phyloP scores from a whole-genome alignment of 2,797 vertebrate species.

The Cichlasoma orientale region DNA sequence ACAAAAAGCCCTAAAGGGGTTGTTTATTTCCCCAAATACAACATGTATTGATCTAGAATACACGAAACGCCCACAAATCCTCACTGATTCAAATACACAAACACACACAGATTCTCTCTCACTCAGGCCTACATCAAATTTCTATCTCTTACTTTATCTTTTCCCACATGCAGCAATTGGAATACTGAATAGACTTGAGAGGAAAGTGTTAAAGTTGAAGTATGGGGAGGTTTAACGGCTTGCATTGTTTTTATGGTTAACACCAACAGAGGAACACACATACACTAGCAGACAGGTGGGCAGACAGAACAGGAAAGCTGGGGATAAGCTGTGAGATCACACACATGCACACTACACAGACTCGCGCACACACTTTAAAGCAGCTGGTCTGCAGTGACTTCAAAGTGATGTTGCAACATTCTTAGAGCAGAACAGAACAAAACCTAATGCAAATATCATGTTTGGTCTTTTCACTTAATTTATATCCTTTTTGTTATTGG shows the following conservation, averaged over 20 bases:
- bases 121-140: slow-evolving; percentile 21
- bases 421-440: slow-evolving; percentile 14
- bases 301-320: slow-evolving; percentile 41
- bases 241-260: slow-evolving; percentile 67
- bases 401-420: slow-evolving; percentile 34
- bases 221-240: slow-evolving; percentile 65
- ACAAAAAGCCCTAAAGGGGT: slow-evolving; percentile 36
- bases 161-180: slow-evolving; percentile 53
- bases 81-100: slow-evolving; percentile 26
- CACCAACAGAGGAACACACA: slow-evolving; percentile 45
- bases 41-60: slow-evolving; percentile 60
- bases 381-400: slow-evolving; percentile 37
- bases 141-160: slow-evolving; percentile 41
- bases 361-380: slow-evolving; percentile 5
- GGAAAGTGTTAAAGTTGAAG: slow-evolving; percentile 60
- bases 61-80: slow-evolving; percentile 48
- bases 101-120: slow-evolving; percentile 2
- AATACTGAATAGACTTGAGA: slow-evolving; percentile 53
- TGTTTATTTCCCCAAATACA: slow-evolving; percentile 66
- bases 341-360: not conserved
- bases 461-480: slow-evolving; percentile 19
- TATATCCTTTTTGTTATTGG: not conserved
- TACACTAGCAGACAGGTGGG: slow-evolving; percentile 43
- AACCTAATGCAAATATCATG: slow-evolving; percentile 16
- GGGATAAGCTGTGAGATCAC: slow-evolving; percentile 33